phyloP scores from a whole-genome alignment of 2,797 vertebrate genomes.

The Sebastolobus altivelis region DNA sequence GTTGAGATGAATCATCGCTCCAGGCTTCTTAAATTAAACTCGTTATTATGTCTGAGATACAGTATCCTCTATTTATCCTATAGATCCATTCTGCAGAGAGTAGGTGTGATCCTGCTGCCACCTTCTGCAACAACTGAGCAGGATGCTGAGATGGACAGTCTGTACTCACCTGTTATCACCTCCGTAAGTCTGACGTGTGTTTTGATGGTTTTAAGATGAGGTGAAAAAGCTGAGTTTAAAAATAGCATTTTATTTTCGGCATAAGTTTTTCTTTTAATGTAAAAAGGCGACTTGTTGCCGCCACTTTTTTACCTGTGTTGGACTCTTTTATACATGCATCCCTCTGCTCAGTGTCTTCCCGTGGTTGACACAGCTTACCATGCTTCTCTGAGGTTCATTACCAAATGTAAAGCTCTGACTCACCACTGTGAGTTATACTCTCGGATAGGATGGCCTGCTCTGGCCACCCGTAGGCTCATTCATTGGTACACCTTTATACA shows the following conservation, averaged over 20 bases:
- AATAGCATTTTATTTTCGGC: too few relatives aligned
- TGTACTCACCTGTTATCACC: constrained; percentile 79
- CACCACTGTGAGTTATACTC: neutral
- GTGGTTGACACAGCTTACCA: too few relatives aligned
- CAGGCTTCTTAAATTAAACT: constrained; percentile 4
- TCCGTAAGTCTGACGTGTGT: constrained; percentile 75
- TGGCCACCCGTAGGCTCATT: neutral
- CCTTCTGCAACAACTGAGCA: constrained; percentile 61
- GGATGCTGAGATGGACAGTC: constrained; percentile 71
- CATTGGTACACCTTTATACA: too few relatives aligned
- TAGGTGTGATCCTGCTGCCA: constrained; percentile 81
- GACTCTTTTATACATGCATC: too few relatives aligned
- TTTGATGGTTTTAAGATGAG: neutral
- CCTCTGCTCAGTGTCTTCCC: too few relatives aligned
- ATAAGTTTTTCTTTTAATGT: too few relatives aligned
- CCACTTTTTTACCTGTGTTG: too few relatives aligned
- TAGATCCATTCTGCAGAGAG: constrained; percentile 80
- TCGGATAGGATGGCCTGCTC: neutral
- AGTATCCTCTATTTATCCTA: neutral
- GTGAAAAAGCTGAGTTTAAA: too few relatives aligned
- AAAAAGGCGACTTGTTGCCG: too few relatives aligned
- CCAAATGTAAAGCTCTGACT: too few relatives aligned
- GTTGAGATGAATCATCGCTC: neutral
- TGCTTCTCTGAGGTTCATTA: too few relatives aligned
- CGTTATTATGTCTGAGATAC: constrained; percentile 4